Evolutionary conservation across 1,140 invertebrate species (phyloP).

Genomic region (Phymorhynchus buccinoides): DNA sequence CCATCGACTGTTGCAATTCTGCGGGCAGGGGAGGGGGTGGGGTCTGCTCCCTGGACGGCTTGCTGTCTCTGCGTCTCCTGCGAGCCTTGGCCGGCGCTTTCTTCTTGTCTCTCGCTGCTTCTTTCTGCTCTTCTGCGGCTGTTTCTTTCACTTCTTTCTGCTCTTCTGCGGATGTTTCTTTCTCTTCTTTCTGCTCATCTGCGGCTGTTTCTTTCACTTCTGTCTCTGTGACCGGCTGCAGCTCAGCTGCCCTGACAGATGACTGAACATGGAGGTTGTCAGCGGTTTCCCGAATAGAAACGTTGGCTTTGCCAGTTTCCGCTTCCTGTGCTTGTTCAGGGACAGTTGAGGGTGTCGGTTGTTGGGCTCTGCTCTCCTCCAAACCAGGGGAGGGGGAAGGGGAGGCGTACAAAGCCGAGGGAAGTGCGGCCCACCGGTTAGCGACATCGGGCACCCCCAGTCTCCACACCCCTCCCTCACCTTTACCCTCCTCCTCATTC

Average conservation of each 20-base stretch:
- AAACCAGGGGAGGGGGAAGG: neutral
- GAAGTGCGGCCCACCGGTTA: slow-evolving; percentile 14
- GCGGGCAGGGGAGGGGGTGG: slow-evolving; percentile 9
- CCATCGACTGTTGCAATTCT: neutral
- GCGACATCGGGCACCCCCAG: neutral
- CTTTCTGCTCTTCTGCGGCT: neutral
- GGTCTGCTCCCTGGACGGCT: slow-evolving; percentile 21
- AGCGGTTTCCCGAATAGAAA: no score
- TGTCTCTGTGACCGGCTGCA: no score
- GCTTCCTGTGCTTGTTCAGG: neutral
- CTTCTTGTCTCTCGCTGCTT: neutral
- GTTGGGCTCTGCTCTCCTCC: slow-evolving; percentile 7
- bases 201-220: neutral
- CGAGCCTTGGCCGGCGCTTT: slow-evolving; percentile 23
- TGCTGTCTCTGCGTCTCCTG: slow-evolving; percentile 25
- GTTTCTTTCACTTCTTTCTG: neutral
- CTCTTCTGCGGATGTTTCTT: neutral
- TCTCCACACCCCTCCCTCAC: neutral
- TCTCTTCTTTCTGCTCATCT: neutral
- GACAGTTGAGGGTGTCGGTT: neutral
- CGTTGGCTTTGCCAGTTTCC: neutral
- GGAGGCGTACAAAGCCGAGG: neutral
- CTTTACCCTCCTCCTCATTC: neutral
- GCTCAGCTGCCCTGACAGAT: no score
- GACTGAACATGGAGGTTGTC: no score